Base-by-base conservation (phyloP, 2,113 vertebrate genomes). In the Alexandromys fortis region DNA sequence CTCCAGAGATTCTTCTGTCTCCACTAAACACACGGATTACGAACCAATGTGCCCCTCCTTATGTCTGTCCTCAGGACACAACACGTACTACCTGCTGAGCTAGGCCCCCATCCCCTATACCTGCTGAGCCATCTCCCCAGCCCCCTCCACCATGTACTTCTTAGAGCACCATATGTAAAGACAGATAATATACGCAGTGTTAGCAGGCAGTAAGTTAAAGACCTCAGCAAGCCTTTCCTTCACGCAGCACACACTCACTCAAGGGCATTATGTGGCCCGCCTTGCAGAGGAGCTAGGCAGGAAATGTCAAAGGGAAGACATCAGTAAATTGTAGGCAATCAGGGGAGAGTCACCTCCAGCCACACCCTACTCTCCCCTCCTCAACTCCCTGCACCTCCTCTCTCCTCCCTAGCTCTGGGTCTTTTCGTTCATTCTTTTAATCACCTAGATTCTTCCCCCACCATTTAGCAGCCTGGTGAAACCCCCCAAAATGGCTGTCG, bases 381-480 rank as follows among this genome's bases (percentile, higher is more conserved):
- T 68, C 10, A 24, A 19, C 45, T 22, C 17, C 45, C 35, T 12
- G 11, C 11, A 10, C 11, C 42, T n/a, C 65, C 85, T 52, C 85
- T 70, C 85, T 52, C 45, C 21, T 86, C 45, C 30, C 28, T 21
- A n/a, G 65, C 38, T 38, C 47, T 14, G 28, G 5, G 14, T 73
- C 83, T 85, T 11, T 47, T 28, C 9, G 12, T 12, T 49, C 47
- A 52, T 24, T 22, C 6, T 49, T 52, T 38, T n/a, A 8, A 52
- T 90, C 75, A 30, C 33, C 49, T 78, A 63, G 58, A 92, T 87
- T 92, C 89, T 72, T 81, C 63, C 38, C 33, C 72, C 61, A 17
- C 45, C 42, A 6, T 19, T 72, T n/a, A 19, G 38, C 10, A 35
- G 49, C 61, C 55, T 47, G 47, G 5, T 33, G 45, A 81, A 67